phyloP scores from a whole-genome alignment of 2,797 vertebrate genomes.

The Tachyglossus aculeatus region DNA sequence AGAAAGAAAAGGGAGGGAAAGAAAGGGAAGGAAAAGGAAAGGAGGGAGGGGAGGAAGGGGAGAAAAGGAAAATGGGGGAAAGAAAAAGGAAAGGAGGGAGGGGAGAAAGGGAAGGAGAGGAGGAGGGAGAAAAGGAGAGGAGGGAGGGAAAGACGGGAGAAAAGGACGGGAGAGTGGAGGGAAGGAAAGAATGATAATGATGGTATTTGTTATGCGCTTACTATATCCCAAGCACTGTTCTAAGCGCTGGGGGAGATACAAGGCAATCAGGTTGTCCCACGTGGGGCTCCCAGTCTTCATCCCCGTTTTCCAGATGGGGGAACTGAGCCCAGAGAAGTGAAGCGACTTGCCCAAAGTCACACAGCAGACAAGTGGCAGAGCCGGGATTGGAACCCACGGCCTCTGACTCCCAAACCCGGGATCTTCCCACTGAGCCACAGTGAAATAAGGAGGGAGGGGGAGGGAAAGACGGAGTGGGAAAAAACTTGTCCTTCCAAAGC shows the following conservation, averaged over 20 bases:
- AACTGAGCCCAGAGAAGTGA: not conserved
- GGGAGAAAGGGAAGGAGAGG: not conserved
- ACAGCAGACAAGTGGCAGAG: too few species aligned
- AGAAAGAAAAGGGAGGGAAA: not conserved
- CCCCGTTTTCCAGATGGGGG: not conserved
- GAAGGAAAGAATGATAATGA: not conserved
- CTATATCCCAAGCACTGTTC: too few species aligned
- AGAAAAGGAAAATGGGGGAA: not conserved
- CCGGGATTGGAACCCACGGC: not conserved
- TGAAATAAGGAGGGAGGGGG: too few species aligned
- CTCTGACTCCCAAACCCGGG: not conserved
- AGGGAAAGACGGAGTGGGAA: too few species aligned
- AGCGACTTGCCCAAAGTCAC: too few species aligned
- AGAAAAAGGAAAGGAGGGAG: not conserved
- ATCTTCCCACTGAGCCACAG: not conserved
- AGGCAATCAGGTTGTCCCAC: too few species aligned
- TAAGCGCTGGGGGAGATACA: too few species aligned
- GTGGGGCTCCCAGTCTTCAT: too few species aligned
- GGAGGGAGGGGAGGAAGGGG: not conserved
- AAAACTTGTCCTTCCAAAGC: too few species aligned
- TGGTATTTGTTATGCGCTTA: too few species aligned
- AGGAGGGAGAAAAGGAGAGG: not conserved
- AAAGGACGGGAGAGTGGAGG: not conserved
- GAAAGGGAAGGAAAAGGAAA: not conserved
- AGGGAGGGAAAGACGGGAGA: not conserved